Evolutionary conservation across 2,797 vertebrate genomes (phyloP).

Genomic region (Perodicticus potto): DNA sequence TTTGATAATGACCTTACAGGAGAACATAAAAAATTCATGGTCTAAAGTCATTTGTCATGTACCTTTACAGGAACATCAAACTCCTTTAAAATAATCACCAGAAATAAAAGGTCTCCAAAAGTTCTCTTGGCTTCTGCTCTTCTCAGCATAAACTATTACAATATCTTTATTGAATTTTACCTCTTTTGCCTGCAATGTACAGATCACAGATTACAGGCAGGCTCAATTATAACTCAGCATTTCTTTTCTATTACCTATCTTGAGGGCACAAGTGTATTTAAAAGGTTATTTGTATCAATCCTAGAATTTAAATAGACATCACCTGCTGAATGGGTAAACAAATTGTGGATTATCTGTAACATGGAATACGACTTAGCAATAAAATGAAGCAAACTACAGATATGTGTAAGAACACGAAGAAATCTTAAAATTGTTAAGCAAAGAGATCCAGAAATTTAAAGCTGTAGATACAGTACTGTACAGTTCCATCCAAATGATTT

Average conservation of each 20-base stretch:
- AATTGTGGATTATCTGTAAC: not conserved
- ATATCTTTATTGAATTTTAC: not conserved
- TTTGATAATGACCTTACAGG: not conserved
- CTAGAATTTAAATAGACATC: not conserved
- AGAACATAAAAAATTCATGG: not conserved
- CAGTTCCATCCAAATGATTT: not conserved
- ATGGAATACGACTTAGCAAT: not conserved
- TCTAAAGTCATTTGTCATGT: not conserved
- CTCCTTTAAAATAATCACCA: conserved; percentile 29
- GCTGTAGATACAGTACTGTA: too few relatives aligned
- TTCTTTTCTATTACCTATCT: not conserved
- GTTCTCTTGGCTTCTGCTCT: not conserved
- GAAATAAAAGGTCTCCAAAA: not conserved
- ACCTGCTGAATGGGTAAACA: not conserved
- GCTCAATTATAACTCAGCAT: not conserved
- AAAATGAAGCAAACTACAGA: not conserved
- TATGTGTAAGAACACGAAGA: not conserved
- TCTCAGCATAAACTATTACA: not conserved
- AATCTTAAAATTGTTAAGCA: not conserved
- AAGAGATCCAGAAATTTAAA: not conserved
- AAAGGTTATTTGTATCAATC: not conserved
- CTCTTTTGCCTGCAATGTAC: not conserved
- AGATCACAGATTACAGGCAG: not conserved
- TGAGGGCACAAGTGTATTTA: not conserved
- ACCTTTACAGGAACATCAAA: not conserved